Evolutionary conservation across 2,113 vertebrate species (phyloP), one percentile per base, ranked within the genome.

Genomic region (Jacana jacana): DNA sequence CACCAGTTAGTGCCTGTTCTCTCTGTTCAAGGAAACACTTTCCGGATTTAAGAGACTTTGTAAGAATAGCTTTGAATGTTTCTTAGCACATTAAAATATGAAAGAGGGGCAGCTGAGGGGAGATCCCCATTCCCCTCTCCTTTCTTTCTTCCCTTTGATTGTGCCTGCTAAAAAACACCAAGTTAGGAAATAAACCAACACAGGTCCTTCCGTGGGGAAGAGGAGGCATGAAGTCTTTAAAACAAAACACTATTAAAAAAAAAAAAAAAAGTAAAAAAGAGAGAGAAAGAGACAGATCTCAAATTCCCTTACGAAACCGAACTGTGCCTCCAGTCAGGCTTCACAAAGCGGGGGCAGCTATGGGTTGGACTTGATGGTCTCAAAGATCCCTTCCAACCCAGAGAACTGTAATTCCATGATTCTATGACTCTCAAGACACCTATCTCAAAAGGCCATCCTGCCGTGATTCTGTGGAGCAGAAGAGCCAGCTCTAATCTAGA

Each of bases 381-480:
- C 4, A 28, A 16, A 52, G 51, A 27, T 52, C 51, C 51, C 51
- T 52, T 28, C 51, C 51, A 52, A 52, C 51, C 51, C 51, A 17
- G 51, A 13, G 14, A 52, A n/a, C n/a, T n/a, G n/a, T n/a, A n/a
- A 5, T 16, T 52, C 51, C 28, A 5, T 52, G 51, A 28, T 52
- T 52, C 27, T 16, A 9, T 28, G 51, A n/a, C 51, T 93, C 88
- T 63, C 90, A 94, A 81, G 64, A 78, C 39, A 90, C 30, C n/a
- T 87, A 85, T 88, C 76, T 91, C 33, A 70, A 93, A 88, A 88
- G 75, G 78, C 73, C 81, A 85, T 88, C 89, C 93, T 94, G 75
- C 81, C 86, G 64, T 51, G 90, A 90, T 86, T 91, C 86, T 90
- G 75, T 31, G 30, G 44, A 93, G 78, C 48, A 77, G 78, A 86